Evolutionary conservation across 1,140 invertebrate species (phyloP).

Genomic region (Sycobia sp.): DNA sequence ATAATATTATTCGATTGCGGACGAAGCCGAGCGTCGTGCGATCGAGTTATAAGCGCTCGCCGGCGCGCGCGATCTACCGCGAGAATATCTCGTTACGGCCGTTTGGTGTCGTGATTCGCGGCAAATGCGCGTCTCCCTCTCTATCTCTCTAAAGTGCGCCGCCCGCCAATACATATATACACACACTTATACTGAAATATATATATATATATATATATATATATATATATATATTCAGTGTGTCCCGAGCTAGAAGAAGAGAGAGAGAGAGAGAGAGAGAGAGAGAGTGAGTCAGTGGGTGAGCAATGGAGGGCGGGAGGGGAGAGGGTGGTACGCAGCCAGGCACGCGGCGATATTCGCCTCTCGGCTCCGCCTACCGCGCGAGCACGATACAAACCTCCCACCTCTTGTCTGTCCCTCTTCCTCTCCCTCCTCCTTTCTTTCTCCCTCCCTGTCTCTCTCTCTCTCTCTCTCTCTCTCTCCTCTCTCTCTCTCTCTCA

Average conservation of each 20-base stretch:
- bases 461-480: no score
- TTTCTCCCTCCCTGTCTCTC: no score
- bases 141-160: no score
- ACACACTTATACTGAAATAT: no score
- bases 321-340: slow-evolving; percentile 6
- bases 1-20: slow-evolving; percentile 10
- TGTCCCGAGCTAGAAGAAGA: no score
- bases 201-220: no score
- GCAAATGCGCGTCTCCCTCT: background rate
- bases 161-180: no score
- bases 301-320: background rate
- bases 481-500: no score
- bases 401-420: background rate
- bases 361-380: slow-evolving; percentile 12
- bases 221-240: no score
- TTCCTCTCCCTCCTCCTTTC: no score
- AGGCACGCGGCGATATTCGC: background rate
- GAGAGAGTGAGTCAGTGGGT: background rate
- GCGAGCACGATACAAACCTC: slow-evolving; percentile 24
- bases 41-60: background rate
- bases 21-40: background rate
- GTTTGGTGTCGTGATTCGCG: slow-evolving; percentile 23
- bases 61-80: slow-evolving; percentile 5
- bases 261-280: background rate
- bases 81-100: slow-evolving; percentile 20